These are phyloP conservation scores for Platysteira castanea DNA, from an alignment of 2,113 vertebrate species.

Conservation along the genomic window DNA sequence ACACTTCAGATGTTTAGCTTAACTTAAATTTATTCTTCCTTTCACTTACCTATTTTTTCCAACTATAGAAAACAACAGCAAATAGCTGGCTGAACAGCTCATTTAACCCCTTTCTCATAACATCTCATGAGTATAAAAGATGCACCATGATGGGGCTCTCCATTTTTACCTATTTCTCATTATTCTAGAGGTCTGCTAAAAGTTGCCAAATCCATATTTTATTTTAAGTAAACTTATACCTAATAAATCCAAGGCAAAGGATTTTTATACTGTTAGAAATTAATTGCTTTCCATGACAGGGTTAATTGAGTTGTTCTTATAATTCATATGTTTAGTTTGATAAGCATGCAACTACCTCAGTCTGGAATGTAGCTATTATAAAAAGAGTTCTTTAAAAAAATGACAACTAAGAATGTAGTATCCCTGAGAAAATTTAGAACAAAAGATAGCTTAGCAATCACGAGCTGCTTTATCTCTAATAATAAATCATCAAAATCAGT, in stretches of 20 bases:
- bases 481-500: not conserved
- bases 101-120: not conserved
- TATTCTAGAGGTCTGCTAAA: not conserved
- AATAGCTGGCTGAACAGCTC: not conserved
- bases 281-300: not conserved
- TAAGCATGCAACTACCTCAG: not conserved
- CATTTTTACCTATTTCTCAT: not conserved
- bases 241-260: not conserved
- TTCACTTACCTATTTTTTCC: not conserved
- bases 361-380: not conserved
- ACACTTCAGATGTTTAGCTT: not conserved
- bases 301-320: not conserved
- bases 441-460: not conserved
- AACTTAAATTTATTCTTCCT: not conserved
- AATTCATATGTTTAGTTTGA: not conserved
- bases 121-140: not conserved
- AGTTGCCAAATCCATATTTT: not conserved
- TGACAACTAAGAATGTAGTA: not conserved
- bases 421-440: not conserved
- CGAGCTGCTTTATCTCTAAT: not conserved
- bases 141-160: not conserved
- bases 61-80: not conserved
- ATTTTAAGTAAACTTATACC: not conserved
- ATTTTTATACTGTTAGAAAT: not conserved
- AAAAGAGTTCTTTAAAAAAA: not conserved